A percentile compares a stretch with the other conserved stretches of the same genome.
Conservation (phyloP, 2,888 invertebrate species). For the Drosophila kanekoi region DNA sequence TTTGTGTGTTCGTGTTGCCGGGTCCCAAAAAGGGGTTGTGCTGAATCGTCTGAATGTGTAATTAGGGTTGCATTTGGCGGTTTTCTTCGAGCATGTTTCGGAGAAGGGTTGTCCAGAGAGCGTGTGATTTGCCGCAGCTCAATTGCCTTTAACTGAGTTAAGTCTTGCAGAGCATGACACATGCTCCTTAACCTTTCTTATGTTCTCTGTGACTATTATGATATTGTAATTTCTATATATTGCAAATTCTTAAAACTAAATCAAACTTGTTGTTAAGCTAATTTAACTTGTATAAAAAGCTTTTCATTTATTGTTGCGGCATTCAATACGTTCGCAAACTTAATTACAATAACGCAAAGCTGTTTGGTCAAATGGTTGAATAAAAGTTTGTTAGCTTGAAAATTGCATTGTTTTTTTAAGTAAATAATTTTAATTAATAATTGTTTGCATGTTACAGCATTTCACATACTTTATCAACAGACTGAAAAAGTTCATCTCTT, state of each 20-base stretch:
- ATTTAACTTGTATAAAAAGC: too few relatives aligned
- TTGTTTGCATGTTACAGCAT: constrained; percentile 16
- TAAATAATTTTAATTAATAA: constrained; percentile 1
- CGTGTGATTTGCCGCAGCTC: constrained; percentile 30
- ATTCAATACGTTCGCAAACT: background rate
- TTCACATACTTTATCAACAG: constrained; percentile 1
- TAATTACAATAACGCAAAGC: background rate
- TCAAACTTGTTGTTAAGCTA: background rate
- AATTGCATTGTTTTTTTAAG: background rate
- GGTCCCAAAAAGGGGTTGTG: constrained; percentile 19
- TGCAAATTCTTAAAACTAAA: too few relatives aligned
- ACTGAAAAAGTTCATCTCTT: background rate
- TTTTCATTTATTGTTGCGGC: background rate
- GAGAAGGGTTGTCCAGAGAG: constrained; percentile 33
- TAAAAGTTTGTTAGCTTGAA: background rate
- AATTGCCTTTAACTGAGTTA: constrained; percentile 7
- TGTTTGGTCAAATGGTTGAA: background rate
- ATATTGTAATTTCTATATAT: background rate
- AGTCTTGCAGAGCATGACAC: background rate
- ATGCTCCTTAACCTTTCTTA: background rate
- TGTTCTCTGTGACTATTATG: constrained; percentile 4
- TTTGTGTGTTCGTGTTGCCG: background rate
- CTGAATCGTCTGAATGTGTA: constrained; percentile 38
- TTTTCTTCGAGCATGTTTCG: constrained; percentile 19
- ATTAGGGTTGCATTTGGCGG: constrained; percentile 67